Evolutionary conservation across 1,140 invertebrate genomes (phyloP), one percentile per base, ranked within the genome.

Genomic region (Orchestia grillus): DNA sequence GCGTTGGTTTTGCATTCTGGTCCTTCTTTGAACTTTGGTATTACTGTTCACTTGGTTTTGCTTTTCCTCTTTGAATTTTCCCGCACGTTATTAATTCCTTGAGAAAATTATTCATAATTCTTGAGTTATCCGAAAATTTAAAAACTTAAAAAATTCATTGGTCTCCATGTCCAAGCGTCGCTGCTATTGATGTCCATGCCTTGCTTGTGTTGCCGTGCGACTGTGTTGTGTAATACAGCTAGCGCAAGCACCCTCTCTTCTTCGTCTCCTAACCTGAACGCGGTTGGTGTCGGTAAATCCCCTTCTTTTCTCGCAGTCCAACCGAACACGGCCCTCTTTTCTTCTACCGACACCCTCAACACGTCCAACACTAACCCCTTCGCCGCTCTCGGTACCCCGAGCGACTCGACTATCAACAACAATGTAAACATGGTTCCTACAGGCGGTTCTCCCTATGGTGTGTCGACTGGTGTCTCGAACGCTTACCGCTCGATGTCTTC

Each of bases 341-440:
- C 92, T 44, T 45, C 92, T 36, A 94, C 41, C 44, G 15, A 40
- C 43, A 44, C 44, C 44, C 15, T 44, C 6, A 47, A 45, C 43
- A 45, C 40, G 43, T 15, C 45, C 92, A 94, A 94, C 92, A 94
- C 43, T 45, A 94, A 94, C 44, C 92, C 92, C 8, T 90, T 96
- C 95, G 42, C 95, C 91, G 95, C 96, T 87, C n/a, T 95, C 96
- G 96, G 77, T 57, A 96, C 96, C 96, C 87, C 43, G 16, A 8
- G 6, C 44, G 40, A 95, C 95, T 95, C 95, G 95, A 41, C 96
- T 87, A 95, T 96, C 96, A 96, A 96, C 96, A 95, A 96, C 96
- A 41, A 53, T 43, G 28, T 44, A 43, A 91, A 91, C 41, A 3
- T 91, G 3, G 88, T 11, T 91, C 41, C 41, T 36, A 23, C 41